These are phyloP conservation scores for Pangasianodon hypophthalmus DNA, from an alignment of 2,113 vertebrate genomes.

Conservation along the genomic window DNA sequence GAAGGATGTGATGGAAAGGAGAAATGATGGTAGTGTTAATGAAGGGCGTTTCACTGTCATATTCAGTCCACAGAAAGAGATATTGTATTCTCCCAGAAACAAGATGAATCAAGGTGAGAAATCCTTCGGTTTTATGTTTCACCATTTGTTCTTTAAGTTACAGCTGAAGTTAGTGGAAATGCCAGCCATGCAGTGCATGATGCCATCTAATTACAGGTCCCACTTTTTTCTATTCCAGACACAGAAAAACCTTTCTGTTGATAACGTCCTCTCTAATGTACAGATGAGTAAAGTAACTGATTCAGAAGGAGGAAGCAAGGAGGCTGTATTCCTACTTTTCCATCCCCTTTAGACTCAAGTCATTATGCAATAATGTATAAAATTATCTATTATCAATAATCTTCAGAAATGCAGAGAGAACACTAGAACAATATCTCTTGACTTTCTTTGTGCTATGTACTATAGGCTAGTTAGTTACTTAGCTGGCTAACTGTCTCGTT, in stretches of 20 bases:
- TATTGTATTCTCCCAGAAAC: neutral
- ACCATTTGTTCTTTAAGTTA: neutral
- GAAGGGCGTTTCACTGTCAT: conserved; percentile 36
- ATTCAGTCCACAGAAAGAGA: conserved; percentile 25
- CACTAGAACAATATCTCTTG: neutral
- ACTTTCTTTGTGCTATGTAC: neutral
- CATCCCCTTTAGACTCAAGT: neutral
- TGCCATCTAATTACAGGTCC: neutral
- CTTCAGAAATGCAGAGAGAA: neutral
- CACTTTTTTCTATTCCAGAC: neutral
- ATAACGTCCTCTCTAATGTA: neutral
- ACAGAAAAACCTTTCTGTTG: neutral
- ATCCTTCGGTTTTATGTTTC: conserved; percentile 10
- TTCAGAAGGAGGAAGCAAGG: neutral
- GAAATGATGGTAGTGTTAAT: conserved; percentile 45
- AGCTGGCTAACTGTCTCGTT: neutral
- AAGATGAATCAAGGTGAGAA: neutral
- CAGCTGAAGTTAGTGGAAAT: neutral
- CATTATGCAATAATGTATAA: neutral
- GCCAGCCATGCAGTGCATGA: conserved; percentile 3
- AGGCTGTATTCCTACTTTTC: neutral
- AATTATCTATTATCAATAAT: neutral
- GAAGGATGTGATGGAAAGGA: conserved; percentile 36
- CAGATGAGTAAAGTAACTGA: neutral
- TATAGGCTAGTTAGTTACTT: neutral